Evolutionary conservation across 2,113 vertebrate species (phyloP).

Genomic region (Prinia subflava): DNA sequence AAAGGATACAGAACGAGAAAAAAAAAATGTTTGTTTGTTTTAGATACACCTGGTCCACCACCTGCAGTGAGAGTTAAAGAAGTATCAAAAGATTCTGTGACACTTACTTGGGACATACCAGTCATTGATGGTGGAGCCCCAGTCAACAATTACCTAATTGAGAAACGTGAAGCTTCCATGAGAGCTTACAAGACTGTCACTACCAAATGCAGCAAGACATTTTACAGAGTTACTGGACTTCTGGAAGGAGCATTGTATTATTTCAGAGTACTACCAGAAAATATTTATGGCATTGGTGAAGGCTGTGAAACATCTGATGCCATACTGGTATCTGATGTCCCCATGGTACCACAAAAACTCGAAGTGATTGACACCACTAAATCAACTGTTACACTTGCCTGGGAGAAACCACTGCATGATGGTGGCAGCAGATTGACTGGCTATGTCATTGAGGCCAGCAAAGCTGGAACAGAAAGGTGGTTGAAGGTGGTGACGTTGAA

Average conservation of each 20-base stretch:
- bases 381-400: constrained; percentile 87
- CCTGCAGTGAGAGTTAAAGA: constrained; percentile 90
- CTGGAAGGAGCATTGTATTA: constrained; percentile 94
- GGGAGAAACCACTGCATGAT: constrained; percentile 97
- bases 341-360: constrained; percentile 86
- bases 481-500: constrained; percentile 94
- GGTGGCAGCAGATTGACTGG: constrained; percentile 92
- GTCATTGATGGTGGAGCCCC: constrained; percentile 92
- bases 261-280: constrained; percentile 94
- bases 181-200: constrained; percentile 97
- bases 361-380: constrained; percentile 92
- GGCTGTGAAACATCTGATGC: constrained; percentile 88
- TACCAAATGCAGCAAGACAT: constrained; percentile 93
- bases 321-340: constrained; percentile 90
- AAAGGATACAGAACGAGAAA: neutral
- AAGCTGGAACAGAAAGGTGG: constrained; percentile 92
- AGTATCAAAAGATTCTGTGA: constrained; percentile 86
- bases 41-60: constrained; percentile 95
- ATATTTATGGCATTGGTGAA: constrained; percentile 95
- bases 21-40: neutral
- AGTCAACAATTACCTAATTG: constrained; percentile 93
- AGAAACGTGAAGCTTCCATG: constrained; percentile 96
- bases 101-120: constrained; percentile 93
- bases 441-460: constrained; percentile 94
- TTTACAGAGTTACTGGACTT: constrained; percentile 87